Conservation (phyloP, 2,113 vertebrate genomes). For the Erythrocebus patas region DNA sequence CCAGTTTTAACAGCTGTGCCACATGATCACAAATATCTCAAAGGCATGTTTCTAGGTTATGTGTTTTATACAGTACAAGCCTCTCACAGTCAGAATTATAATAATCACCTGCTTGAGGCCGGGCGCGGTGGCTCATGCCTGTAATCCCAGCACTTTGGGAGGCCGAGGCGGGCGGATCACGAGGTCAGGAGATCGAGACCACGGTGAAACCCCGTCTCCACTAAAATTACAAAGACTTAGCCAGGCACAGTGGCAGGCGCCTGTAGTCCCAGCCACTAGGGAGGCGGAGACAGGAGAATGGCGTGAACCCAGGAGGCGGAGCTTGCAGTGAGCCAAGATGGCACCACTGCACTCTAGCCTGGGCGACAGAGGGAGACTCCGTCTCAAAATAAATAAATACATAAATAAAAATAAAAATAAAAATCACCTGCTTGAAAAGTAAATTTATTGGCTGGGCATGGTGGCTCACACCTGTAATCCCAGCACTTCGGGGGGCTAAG, state of each 20-base stretch:
- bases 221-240: too few relatives aligned
- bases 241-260: too few relatives aligned
- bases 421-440: neutral
- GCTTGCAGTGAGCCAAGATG: too few relatives aligned
- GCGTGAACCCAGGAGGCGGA: too few relatives aligned
- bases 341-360: too few relatives aligned
- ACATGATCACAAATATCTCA: neutral
- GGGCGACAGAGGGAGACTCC: too few relatives aligned
- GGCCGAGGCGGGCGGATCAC: neutral
- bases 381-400: too few relatives aligned
- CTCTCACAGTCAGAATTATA: slow-evolving; percentile 14
- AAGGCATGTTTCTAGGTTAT: neutral
- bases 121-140: neutral
- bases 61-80: neutral
- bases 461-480: neutral
- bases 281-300: too few relatives aligned
- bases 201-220: too few relatives aligned
- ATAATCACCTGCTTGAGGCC: neutral
- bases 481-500: neutral
- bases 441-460: neutral
- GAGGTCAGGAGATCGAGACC: neutral
- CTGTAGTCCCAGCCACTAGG: too few relatives aligned
- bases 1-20: neutral
- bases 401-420: neutral
- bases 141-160: neutral